Evolutionary conservation across 2,888 invertebrate species (phyloP), one percentile per base, ranked within the genome.

Genomic region (Papilio elwesi): DNA sequence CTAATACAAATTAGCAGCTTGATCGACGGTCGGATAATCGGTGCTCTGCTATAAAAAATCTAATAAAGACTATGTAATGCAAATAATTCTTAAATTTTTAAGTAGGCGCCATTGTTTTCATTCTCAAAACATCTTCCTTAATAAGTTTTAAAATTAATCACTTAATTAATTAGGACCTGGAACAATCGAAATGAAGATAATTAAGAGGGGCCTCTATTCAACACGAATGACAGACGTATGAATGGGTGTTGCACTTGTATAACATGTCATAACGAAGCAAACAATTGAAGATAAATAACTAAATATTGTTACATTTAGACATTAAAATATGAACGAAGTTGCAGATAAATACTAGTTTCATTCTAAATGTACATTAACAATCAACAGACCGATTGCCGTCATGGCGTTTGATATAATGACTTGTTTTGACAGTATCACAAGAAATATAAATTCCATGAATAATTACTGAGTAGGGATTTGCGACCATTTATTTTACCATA

Each of bases 271-370:
- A 38, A 38, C 38, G 11, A n/a, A 38, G 36, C 38, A 38, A 59
- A 59, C 59, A 59, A 59, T 59, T 38, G 59, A 38, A 38, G 59
- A 59, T 59, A 59, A 57, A 57, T 57, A 38, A 38, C 13, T 57
- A 57, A 13, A 57, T 36, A 57, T 57, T 57, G 13, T 3, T 7
- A 57, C 36, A 13, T 57, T 26, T 36, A 57, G 43, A 43, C 43
- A 43, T 9, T 43, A 36, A 16, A 26, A 36, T 36, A 57, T 36
- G 26, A 36, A 38, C 11, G 12, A 38, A 1, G 12, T 26, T 12
- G n/a, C n/a, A 38, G n/a, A 26, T 55, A 59, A 51, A 51, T n/a
- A 59, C 57, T 13, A 13, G 59, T 59, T 43, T 43, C 59, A 59
- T 59, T 36, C 38, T 38, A 59, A 59, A 57, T 55, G 6, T 26